Evolutionary conservation across 2,797 vertebrate species (phyloP), one percentile per base, ranked within the genome.

Genomic region (Ataeniobius toweri): DNA sequence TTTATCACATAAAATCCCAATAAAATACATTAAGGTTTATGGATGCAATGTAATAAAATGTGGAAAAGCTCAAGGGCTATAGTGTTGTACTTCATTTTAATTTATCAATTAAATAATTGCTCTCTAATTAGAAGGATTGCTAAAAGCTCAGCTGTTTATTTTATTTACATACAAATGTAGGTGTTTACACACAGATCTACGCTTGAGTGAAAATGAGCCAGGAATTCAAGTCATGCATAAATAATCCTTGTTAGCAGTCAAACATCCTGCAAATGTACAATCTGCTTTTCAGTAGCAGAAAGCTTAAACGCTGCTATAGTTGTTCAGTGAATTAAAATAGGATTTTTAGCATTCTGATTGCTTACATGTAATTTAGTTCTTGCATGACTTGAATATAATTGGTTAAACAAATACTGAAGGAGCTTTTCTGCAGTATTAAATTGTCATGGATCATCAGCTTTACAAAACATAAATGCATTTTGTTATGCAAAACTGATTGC

Each of bases 201-300:
- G 9, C 56, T 22, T 1, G 18, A 74, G 59, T 31, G 59, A 12
- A 63, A 22, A 36, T 24, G 44, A 63, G 67, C 41, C 67, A 69
- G 67, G 26, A 63, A 13, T 74, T 63, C 26, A 61, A 61, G 72
- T 61, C 56, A 61, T 59, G 72, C 55, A 63, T 74, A 48, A 74
- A 48, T 58, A 53, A 2, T 48, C 61, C 36, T 18, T 76, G 48
- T 76, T 72, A 72, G 50, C 73, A 68, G 46, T 24, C 41, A 68
- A 46, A 76, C 63, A 72, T 72, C 69, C 53, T 48, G 31, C n/a
- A 68, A 55, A 41, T n/a, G 24, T 16, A 46, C 44, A 31, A 53
- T 71, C 44, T 20, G 7, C 1, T 24, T 6, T 50, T 71, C 0
- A 46, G 26, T 26, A 39, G 39, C 55, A 22, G 24, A 63, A 56